A percentile compares a stretch with the other conserved stretches of the same genome.
phyloP scores from a whole-genome alignment of 2,888 invertebrate genomes.

The Pseudococcus jackbeardsleyi region DNA sequence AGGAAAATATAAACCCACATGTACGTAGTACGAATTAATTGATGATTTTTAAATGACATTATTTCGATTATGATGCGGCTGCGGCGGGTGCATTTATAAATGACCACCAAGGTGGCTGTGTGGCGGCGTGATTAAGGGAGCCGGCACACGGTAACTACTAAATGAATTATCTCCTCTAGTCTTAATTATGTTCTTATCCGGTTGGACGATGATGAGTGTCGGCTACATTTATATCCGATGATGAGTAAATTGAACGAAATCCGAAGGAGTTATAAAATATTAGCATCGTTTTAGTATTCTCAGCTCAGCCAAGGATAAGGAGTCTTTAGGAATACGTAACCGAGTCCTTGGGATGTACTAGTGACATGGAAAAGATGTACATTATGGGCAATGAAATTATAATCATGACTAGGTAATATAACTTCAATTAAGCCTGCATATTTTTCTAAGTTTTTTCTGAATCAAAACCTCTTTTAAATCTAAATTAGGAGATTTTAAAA shows the following conservation, averaged over 20 bases:
- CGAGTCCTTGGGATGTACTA: constrained; percentile 8
- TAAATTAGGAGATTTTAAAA: not conserved
- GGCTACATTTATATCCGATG: constrained; percentile 29
- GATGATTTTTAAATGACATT: constrained; percentile 55
- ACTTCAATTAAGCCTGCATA: not conserved
- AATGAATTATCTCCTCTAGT: constrained; percentile 27
- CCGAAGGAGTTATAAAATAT: not conserved
- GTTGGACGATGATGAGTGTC: constrained; percentile 44
- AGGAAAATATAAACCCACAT: not conserved
- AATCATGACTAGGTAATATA: not conserved
- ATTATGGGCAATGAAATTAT: not conserved
- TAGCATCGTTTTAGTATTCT: constrained; percentile 1
- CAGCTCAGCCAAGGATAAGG: not conserved
- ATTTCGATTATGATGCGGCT: constrained; percentile 5
- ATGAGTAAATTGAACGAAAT: constrained; percentile 47
- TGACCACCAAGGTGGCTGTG: not conserved
- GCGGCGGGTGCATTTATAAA: not conserved
- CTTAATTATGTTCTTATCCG: constrained; percentile 46
- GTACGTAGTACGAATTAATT: not conserved
- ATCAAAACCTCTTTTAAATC: not conserved
- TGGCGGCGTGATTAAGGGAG: not conserved
- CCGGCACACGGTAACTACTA: constrained; percentile 25
- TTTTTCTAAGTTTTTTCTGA: not conserved
- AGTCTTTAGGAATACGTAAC: not conserved
- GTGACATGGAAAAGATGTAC: not conserved